Conservation (phyloP, 2,888 invertebrate species). For the Dolomedes plantarius region DNA sequence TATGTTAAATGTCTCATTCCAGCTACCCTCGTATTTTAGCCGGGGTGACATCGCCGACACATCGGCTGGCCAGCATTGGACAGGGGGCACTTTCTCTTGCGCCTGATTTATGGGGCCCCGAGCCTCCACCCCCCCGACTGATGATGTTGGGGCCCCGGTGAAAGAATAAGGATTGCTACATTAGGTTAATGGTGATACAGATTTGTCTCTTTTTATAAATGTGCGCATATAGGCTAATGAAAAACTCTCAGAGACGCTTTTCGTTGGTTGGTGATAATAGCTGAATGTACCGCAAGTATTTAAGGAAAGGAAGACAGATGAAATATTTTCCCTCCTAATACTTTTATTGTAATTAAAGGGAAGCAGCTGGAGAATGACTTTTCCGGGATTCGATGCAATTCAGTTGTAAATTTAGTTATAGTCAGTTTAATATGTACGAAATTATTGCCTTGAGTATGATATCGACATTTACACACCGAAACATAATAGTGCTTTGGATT, state of each 20-base stretch:
- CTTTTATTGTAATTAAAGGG: too few species aligned
- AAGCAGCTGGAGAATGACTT: too few species aligned
- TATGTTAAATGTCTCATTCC: neutral
- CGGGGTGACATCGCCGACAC: conserved; percentile 19
- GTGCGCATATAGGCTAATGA: conserved; percentile 2
- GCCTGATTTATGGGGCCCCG: conserved; percentile 53
- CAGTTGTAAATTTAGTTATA: too few species aligned
- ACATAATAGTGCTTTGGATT: too few species aligned
- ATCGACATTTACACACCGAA: too few species aligned
- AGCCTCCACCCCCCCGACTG: conserved; percentile 28
- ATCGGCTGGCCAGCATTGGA: conserved; percentile 4
- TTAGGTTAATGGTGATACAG: conserved; percentile 62
- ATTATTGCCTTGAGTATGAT: too few species aligned
- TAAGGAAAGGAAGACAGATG: too few species aligned
- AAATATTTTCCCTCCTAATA: too few species aligned
- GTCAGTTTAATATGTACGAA: too few species aligned
- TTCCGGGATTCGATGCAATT: too few species aligned
- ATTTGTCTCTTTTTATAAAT: conserved; percentile 58
- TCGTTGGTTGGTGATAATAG: neutral
- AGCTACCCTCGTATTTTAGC: conserved; percentile 24
- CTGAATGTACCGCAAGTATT: neutral
- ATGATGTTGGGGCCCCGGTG: conserved; percentile 48
- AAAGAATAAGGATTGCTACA: conserved; percentile 65
- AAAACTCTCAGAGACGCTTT: neutral
- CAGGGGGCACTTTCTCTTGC: conserved; percentile 30